These are phyloP conservation scores for Adelosebastes latens DNA, from an alignment of 2,797 vertebrate genomes.

Conservation along the genomic window DNA sequence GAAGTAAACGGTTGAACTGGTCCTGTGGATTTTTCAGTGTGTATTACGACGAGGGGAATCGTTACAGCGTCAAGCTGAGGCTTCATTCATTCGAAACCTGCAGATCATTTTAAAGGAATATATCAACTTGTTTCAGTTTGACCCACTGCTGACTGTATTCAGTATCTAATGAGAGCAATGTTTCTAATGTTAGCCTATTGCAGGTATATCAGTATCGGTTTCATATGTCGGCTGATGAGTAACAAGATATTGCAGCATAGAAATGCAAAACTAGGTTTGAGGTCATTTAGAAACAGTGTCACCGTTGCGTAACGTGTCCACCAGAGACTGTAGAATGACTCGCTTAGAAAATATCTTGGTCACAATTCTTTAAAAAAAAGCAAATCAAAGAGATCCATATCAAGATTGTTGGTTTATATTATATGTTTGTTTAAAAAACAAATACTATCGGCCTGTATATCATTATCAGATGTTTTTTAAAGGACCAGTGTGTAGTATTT, in stretches of 20 bases:
- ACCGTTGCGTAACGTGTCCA: neutral
- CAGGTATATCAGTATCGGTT: neutral
- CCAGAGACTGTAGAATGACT: neutral
- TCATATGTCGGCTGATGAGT: neutral
- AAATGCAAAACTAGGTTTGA: neutral
- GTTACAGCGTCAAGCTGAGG: no score
- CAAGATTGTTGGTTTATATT: neutral
- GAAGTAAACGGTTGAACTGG: no score
- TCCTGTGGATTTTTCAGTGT: no score
- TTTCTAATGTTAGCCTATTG: neutral
- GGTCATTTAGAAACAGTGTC: no score
- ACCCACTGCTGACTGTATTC: neutral
- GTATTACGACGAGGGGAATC: no score
- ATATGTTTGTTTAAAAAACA: neutral
- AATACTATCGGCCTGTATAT: neutral
- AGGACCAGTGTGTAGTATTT: no score
- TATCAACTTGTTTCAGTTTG: neutral
- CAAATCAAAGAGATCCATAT: neutral
- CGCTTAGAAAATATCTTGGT: neutral
- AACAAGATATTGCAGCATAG: neutral
- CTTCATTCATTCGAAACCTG: no score
- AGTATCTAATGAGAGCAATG: neutral
- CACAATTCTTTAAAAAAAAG: neutral
- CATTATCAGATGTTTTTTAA: neutral
- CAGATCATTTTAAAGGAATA: neutral